Conservation (phyloP, 23 tunicate genomes). For the Clavelina lepadiformis region DNA sequence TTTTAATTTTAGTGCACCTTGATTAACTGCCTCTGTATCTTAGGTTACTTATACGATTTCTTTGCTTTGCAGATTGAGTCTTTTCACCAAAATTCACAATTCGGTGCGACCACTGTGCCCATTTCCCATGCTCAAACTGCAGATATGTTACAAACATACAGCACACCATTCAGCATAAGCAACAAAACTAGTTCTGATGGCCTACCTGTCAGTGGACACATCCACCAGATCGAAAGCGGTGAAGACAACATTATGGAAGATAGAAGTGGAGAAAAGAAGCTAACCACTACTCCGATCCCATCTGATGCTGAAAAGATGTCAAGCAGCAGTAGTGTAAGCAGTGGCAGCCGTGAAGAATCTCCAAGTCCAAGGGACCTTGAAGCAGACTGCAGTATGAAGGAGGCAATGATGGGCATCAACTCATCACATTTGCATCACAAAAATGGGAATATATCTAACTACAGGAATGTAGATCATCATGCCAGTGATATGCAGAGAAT, state of each 20-base stretch:
- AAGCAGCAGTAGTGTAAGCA: conserved; percentile 58
- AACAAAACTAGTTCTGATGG: neutral
- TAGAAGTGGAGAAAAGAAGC: conserved; percentile 54
- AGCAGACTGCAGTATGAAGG: neutral
- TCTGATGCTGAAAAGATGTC: conserved; percentile 87
- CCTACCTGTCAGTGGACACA: neutral
- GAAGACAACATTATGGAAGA: conserved; percentile 28
- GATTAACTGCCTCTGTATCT: too few relatives aligned
- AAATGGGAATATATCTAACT: too few relatives aligned
- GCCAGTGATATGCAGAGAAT: too few relatives aligned
- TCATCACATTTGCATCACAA: too few relatives aligned
- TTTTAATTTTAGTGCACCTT: too few relatives aligned
- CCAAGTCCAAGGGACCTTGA: conserved; percentile 49
- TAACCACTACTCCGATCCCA: conserved; percentile 85
- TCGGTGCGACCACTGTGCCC: neutral
- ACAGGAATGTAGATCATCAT: too few relatives aligned
- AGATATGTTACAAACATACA: neutral
- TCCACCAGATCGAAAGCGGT: neutral
- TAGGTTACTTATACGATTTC: too few relatives aligned
- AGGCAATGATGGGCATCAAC: too few relatives aligned
- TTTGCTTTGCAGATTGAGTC: neutral
- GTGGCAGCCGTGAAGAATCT: conserved; percentile 69
- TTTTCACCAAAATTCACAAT: neutral
- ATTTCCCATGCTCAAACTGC: neutral
- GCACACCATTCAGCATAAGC: neutral